phyloP scores from a whole-genome alignment of 2,113 vertebrate genomes.

The Uropsilus gracilis region DNA sequence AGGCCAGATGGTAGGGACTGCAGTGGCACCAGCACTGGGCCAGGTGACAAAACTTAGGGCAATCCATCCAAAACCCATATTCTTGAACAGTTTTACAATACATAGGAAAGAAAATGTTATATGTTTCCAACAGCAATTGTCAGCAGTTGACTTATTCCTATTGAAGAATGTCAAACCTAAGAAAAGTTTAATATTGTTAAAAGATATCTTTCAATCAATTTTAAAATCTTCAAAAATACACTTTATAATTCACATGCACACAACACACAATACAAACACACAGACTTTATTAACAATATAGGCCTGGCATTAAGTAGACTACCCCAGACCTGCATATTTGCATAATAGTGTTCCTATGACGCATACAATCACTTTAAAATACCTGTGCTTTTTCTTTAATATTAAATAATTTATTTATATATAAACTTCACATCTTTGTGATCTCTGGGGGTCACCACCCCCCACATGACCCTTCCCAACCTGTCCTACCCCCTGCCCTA shows the following conservation, averaged over 20 bases:
- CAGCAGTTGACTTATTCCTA: neutral
- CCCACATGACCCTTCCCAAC: no score
- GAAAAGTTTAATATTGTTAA: neutral
- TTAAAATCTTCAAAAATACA: neutral
- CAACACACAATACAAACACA: no score
- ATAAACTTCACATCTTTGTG: no score
- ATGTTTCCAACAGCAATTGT: neutral
- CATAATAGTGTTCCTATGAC: neutral
- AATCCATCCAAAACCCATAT: neutral
- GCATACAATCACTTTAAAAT: no score
- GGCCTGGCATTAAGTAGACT: neutral
- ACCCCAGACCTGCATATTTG: neutral
- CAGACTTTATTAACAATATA: neutral
- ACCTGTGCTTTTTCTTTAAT: no score
- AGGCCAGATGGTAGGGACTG: neutral
- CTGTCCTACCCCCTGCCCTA: no score
- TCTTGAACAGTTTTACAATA: neutral
- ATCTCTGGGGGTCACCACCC: no score
- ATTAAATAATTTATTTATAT: no score
- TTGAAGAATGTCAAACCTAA: neutral
- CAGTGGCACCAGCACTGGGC: neutral
- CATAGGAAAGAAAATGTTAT: neutral
- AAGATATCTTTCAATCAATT: neutral
- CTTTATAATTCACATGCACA: neutral
- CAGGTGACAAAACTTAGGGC: neutral